Conservation (phyloP, 1,140 invertebrate genomes). For the Heterodera schachtii region DNA sequence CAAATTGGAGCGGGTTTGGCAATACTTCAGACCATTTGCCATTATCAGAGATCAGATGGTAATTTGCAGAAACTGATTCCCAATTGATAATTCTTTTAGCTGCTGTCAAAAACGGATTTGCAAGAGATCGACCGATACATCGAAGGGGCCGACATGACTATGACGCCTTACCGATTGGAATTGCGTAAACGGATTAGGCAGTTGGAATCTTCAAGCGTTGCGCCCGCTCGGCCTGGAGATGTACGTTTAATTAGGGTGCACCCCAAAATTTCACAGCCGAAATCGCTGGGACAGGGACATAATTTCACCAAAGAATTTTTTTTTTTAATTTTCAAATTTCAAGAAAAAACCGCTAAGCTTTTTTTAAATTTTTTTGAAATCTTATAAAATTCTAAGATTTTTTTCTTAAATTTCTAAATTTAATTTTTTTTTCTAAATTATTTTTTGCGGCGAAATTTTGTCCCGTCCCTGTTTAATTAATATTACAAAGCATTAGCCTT, state of each 20-base stretch:
- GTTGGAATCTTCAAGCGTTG: background rate
- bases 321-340: too few relatives aligned
- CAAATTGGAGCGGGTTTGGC: constrained; percentile 44
- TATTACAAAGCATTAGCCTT: background rate
- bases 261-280: too few relatives aligned
- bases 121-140: constrained; percentile 32
- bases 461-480: too few relatives aligned
- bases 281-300: too few relatives aligned
- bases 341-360: too few relatives aligned
- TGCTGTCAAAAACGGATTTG: constrained; percentile 29
- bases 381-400: too few relatives aligned
- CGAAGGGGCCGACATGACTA: constrained; percentile 29
- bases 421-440: too few relatives aligned
- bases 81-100: constrained; percentile 32
- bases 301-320: too few relatives aligned
- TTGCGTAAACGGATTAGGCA: constrained; percentile 1
- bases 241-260: background rate
- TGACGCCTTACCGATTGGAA: constrained; percentile 21
- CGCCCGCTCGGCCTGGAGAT: background rate
- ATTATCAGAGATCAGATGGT: constrained; percentile 38
- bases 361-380: too few relatives aligned
- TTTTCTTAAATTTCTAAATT: too few relatives aligned
- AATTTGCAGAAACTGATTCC: background rate
- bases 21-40: constrained; percentile 50
- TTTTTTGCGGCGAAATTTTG: too few relatives aligned